Evolutionary conservation across 1,140 invertebrate species (phyloP).

Genomic region (Anoplolepis gracilipes): DNA sequence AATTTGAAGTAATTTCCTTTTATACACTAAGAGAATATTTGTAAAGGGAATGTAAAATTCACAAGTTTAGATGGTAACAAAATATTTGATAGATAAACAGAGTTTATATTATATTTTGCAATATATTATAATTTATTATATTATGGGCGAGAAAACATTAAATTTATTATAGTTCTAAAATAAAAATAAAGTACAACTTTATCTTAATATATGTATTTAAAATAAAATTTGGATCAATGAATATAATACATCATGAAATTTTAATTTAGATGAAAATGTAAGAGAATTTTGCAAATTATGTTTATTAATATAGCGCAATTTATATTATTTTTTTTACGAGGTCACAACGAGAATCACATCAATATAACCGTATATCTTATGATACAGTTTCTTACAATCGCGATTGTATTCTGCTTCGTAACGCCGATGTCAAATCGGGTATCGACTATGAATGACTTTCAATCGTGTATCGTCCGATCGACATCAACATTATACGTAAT

Average conservation of each 20-base stretch:
- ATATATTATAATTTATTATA: conserved; percentile 1
- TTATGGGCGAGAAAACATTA: not conserved
- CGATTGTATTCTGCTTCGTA: conserved; percentile 11
- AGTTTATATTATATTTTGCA: not conserved
- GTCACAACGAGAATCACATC: not conserved
- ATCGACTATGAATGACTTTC: conserved; percentile 37
- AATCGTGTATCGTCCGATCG: conserved; percentile 22
- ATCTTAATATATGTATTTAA: not conserved
- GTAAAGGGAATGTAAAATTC: not conserved
- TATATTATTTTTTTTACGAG: not conserved
- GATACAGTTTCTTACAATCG: not conserved
- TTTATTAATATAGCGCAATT: not conserved
- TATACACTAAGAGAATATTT: not conserved
- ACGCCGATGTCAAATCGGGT: conserved; percentile 11
- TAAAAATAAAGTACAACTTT: not conserved
- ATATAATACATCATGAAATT: not conserved
- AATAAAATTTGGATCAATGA: not conserved
- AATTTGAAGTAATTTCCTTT: not conserved
- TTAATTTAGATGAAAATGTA: not conserved
- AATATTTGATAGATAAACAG: not conserved
- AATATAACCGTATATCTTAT: not conserved
- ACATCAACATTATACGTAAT: conserved; percentile 44
- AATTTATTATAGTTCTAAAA: not conserved
- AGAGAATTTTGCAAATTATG: not conserved
- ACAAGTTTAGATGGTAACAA: not conserved